A percentile compares a stretch with the other conserved stretches of the same genome.
phyloP scores from a whole-genome alignment of 2,797 vertebrate species.

The Fringilla coelebs region DNA sequence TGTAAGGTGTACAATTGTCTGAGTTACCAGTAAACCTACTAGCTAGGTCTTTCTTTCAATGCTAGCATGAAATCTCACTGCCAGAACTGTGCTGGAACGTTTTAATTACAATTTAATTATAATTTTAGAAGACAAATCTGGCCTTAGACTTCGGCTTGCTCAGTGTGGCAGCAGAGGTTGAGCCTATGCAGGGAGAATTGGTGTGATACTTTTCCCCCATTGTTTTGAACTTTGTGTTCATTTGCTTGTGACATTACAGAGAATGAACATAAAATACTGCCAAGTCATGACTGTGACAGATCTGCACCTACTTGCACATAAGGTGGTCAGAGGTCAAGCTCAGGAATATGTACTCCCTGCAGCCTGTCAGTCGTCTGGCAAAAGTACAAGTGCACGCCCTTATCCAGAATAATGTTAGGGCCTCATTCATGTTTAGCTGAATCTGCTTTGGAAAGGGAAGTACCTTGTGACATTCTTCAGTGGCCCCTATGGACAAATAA shows the following conservation, averaged over 20 bases:
- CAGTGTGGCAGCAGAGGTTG: not conserved
- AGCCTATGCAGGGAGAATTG: not conserved
- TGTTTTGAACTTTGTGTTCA: not conserved
- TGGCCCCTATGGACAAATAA: constrained; percentile 36
- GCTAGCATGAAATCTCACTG: not conserved
- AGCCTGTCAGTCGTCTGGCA: not conserved
- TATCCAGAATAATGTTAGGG: not conserved
- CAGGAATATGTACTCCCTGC: not conserved
- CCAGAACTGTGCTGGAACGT: not conserved
- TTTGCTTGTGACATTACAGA: not conserved
- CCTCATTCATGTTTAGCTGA: not conserved
- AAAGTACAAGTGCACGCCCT: not conserved
- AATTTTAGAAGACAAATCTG: not conserved
- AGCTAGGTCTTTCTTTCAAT: no score
- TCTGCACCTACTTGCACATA: not conserved
- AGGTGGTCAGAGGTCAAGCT: not conserved
- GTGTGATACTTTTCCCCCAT: not conserved
- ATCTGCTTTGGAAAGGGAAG: constrained; percentile 24
- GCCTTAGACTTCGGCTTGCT: not conserved
- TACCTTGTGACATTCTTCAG: constrained; percentile 48
- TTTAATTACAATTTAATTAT: not conserved
- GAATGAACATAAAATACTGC: not conserved
- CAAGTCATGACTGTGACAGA: not conserved
- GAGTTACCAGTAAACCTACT: not conserved
- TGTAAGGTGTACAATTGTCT: not conserved